Evolutionary conservation across 2,113 vertebrate species (phyloP).

Genomic region (Synodontis membranacea): DNA sequence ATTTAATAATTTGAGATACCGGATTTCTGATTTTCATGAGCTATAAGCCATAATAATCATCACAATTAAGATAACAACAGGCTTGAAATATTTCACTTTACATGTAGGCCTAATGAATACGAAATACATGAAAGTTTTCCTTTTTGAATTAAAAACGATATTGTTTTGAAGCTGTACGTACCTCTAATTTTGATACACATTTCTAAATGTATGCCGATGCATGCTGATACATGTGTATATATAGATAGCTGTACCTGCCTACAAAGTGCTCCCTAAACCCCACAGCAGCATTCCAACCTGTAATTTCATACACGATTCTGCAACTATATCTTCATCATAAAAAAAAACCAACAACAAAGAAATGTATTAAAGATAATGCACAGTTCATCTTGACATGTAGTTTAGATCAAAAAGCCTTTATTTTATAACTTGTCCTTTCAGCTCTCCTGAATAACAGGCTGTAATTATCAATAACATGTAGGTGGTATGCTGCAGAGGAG

Average conservation of each 20-base stretch:
- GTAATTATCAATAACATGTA: conserved; percentile 51
- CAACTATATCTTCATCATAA: not conserved
- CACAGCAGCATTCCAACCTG: not conserved
- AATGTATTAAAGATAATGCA: not conserved
- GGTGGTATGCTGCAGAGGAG: conserved; percentile 36
- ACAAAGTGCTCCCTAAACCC: not conserved
- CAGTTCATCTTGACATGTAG: not conserved
- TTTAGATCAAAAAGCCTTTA: not conserved
- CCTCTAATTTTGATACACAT: not conserved
- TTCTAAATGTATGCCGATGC: not conserved
- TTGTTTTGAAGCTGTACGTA: not conserved
- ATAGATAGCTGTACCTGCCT: not conserved
- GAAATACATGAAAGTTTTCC: too few relatives aligned
- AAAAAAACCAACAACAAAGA: not conserved
- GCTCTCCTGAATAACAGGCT: conserved; percentile 32
- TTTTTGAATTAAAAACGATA: too few relatives aligned
- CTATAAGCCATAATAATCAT: too few relatives aligned
- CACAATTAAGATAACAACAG: too few relatives aligned
- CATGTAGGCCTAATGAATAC: too few relatives aligned
- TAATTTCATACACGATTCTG: not conserved
- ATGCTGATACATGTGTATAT: too few relatives aligned
- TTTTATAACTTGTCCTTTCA: conserved; percentile 41
- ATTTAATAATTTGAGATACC: too few relatives aligned
- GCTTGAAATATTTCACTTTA: too few relatives aligned
- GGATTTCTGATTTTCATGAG: too few relatives aligned